These are phyloP conservation scores for Gandaritis pyraliata DNA, from an alignment of 2,888 invertebrate species.

Conservation along the genomic window DNA sequence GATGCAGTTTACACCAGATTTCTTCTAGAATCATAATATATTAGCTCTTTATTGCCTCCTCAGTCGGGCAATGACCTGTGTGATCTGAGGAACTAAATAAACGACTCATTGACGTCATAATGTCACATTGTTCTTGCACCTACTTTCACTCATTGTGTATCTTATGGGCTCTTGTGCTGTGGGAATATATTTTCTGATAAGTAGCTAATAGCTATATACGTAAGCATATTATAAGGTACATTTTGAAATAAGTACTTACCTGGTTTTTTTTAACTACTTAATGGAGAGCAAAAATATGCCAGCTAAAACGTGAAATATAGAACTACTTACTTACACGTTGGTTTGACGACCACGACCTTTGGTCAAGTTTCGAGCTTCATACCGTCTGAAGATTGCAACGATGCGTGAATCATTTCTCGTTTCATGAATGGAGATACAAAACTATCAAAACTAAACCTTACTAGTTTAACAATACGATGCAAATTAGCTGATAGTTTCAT, in stretches of 20 bases:
- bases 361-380: conserved; percentile 8
- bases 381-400: conserved; percentile 40
- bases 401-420: conserved; percentile 68
- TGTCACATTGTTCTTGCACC: conserved; percentile 37
- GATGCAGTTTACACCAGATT: no score
- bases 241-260: no score
- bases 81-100: conserved; percentile 30
- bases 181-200: conserved; percentile 22
- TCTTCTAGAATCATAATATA: conserved; percentile 8
- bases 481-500: conserved; percentile 15
- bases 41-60: not conserved
- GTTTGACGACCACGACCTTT: conserved; percentile 16
- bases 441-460: conserved; percentile 9
- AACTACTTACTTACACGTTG: no score
- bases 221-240: not conserved
- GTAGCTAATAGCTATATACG: conserved; percentile 1
- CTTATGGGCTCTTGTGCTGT: conserved; percentile 21
- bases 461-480: conserved; percentile 10
- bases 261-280: no score
- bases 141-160: conserved; percentile 37
- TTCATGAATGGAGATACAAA: conserved; percentile 47
- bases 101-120: conserved; percentile 39
- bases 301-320: no score
- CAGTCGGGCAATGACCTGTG: conserved; percentile 23
- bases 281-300: no score